Percentiles rank a stretch among this genome's conserved stretches.
Conservation (phyloP, 2,113 vertebrate genomes). For the Solea senegalensis region DNA sequence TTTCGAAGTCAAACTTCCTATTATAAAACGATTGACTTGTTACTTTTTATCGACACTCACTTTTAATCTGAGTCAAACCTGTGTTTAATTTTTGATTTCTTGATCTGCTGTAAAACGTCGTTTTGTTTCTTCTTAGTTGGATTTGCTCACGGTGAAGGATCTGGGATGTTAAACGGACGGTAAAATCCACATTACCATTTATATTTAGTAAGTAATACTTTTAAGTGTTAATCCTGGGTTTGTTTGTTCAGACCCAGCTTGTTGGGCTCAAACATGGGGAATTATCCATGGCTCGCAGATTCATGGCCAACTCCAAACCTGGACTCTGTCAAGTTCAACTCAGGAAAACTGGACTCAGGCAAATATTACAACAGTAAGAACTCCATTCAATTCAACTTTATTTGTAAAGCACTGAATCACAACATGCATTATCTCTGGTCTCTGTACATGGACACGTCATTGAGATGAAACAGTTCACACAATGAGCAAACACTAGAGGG, state of each 20-base stretch:
- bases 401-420: not conserved
- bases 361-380: constrained; percentile 93
- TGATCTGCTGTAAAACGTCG: constrained; percentile 17
- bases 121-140: constrained; percentile 76
- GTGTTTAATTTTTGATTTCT: not conserved
- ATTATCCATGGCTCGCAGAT: constrained; percentile 92
- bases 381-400: not conserved
- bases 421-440: too few species aligned
- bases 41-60: too few species aligned
- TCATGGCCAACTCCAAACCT: constrained; percentile 86
- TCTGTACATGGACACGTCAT: too few species aligned
- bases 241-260: constrained; percentile 78
- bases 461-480: too few species aligned
- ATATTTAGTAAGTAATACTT: constrained; percentile 5
- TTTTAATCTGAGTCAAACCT: too few species aligned
- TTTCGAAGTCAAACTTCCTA: too few species aligned
- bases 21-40: too few species aligned
- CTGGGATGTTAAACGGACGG: constrained; percentile 86
- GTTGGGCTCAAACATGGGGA: constrained; percentile 82
- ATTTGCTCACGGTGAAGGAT: constrained; percentile 86
- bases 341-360: constrained; percentile 84
- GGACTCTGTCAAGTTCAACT: constrained; percentile 83
- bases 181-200: constrained; percentile 65
- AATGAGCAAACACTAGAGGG: too few species aligned
- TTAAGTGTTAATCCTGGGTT: not conserved